Conservation (phyloP, 2,888 invertebrate species). For the Syrista parreyssii region DNA sequence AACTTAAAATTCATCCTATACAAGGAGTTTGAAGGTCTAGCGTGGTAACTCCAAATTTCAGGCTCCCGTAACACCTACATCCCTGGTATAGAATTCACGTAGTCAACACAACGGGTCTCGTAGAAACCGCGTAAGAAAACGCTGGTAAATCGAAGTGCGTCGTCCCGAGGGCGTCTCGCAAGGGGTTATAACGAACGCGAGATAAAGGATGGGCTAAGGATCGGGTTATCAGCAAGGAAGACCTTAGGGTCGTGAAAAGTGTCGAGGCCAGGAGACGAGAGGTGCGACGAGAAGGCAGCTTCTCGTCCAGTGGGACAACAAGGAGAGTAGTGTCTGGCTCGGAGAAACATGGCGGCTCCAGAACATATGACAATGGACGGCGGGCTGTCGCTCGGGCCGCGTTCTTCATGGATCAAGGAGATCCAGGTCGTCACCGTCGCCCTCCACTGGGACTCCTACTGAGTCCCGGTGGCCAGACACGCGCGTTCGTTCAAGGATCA, state of each 20-base stretch:
- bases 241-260: conserved; percentile 9
- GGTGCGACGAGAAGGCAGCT: conserved; percentile 16
- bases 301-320: conserved; percentile 26
- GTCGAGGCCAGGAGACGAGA: conserved; percentile 23
- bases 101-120: conserved; percentile 48
- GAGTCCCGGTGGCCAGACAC: not conserved
- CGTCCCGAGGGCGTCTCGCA: conserved; percentile 22
- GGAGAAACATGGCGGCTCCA: conserved; percentile 57
- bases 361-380: conserved; percentile 64
- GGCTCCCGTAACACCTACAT: not conserved
- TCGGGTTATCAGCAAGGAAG: not conserved
- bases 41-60: not conserved
- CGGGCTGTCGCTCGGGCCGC: conserved; percentile 42
- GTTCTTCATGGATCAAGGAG: conserved; percentile 15
- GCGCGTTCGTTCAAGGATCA: conserved; percentile 10
- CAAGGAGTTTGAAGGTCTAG: not conserved
- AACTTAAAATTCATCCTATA: not conserved
- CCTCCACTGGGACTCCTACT: conserved; percentile 1
- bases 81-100: conserved; percentile 36
- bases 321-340: conserved; percentile 18
- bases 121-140: conserved; percentile 23
- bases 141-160: conserved; percentile 19
- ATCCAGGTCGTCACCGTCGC: conserved; percentile 22
- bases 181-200: conserved; percentile 15
- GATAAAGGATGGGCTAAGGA: conserved; percentile 3